Percentiles rank a stretch among this genome's conserved stretches.
Conservation (phyloP, 2,797 vertebrate genomes). For the Melanotaenia boesemani region DNA sequence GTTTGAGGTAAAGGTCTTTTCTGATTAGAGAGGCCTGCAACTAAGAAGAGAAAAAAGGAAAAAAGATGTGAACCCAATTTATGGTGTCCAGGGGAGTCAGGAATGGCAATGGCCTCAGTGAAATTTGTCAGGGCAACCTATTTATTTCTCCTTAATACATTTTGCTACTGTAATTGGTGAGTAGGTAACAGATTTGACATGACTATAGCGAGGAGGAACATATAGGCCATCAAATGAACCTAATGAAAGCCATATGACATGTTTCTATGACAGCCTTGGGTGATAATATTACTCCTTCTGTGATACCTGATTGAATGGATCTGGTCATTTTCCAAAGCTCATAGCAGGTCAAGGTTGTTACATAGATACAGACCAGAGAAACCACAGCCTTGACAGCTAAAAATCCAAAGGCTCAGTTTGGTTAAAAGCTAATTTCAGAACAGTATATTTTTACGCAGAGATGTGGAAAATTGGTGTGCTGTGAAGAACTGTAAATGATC, state of each 20-base stretch:
- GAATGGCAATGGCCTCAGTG: background rate
- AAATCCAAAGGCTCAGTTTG: slow-evolving; percentile 1
- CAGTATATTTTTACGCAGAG: background rate
- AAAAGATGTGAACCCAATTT: slow-evolving; percentile 34
- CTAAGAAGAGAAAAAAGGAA: background rate
- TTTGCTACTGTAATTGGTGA: background rate
- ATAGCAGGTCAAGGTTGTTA: slow-evolving; percentile 5
- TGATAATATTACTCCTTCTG: background rate
- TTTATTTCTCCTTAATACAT: background rate
- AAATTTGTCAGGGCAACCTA: background rate
- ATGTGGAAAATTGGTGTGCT: slow-evolving; percentile 8
- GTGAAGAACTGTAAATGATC: background rate
- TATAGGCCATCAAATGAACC: slow-evolving; percentile 1
- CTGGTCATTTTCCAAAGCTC: background rate
- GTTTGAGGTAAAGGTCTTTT: slow-evolving; percentile 15
- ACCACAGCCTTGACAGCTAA: background rate
- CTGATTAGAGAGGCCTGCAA: background rate
- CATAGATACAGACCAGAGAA: background rate
- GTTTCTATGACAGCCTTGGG: background rate
- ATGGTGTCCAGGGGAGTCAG: slow-evolving; percentile 5
- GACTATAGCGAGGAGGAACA: slow-evolving; percentile 1
- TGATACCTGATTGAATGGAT: background rate
- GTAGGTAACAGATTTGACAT: slow-evolving; percentile 24
- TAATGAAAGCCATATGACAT: slow-evolving; percentile 4
- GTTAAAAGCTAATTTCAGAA: slow-evolving; percentile 8